These are phyloP conservation scores for Gallinago solitaria DNA, from an alignment of 2,797 vertebrate genomes.

Conservation along the genomic window DNA sequence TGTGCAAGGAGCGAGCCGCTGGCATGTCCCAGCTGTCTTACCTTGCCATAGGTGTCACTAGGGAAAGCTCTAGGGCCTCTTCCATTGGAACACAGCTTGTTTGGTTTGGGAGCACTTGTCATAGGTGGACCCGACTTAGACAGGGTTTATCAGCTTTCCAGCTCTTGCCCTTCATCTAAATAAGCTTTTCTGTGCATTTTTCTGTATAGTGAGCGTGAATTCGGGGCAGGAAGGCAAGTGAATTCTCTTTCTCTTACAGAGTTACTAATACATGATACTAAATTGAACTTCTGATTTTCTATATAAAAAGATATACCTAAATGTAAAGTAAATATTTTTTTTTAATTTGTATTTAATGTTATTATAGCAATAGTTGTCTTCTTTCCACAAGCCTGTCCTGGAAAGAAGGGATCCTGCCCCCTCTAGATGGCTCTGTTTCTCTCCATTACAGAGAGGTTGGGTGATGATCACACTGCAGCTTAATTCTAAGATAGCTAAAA, in stretches of 20 bases:
- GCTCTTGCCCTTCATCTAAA: not conserved
- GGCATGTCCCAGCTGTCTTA: not conserved
- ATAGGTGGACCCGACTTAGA: not conserved
- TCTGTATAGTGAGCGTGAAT: not conserved
- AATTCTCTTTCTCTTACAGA: not conserved
- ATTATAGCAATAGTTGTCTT: not conserved
- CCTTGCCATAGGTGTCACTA: not conserved
- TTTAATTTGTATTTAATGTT: not conserved
- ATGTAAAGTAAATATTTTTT: not conserved
- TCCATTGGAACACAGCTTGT: not conserved
- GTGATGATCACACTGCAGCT: not conserved
- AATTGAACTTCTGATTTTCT: not conserved
- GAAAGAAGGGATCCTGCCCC: not conserved
- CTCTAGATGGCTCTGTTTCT: not conserved
- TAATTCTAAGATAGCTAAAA: not conserved
- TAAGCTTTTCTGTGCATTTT: not conserved
- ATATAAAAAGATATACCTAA: not conserved
- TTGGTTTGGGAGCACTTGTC: not conserved
- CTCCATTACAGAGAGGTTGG: not conserved
- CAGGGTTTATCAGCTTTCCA: not conserved
- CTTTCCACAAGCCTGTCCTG: not conserved
- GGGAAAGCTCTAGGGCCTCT: not conserved
- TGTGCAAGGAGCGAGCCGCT: not conserved
- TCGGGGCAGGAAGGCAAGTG: not conserved
- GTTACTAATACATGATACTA: not conserved